Conservation (phyloP, 1,140 invertebrate genomes). For the Manduca sexta region DNA sequence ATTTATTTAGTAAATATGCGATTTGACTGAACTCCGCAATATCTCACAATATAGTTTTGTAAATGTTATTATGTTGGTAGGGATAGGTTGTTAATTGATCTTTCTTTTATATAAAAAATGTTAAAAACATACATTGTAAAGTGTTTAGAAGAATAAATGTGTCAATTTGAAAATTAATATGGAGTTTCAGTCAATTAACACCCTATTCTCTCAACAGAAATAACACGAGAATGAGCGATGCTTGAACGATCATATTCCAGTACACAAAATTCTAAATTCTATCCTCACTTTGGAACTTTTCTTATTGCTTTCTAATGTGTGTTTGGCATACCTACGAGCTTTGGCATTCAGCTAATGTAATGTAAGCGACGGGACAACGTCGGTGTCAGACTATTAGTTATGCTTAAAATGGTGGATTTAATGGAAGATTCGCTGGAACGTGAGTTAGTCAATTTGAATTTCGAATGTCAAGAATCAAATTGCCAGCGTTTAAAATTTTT, state of each 20-base stretch:
- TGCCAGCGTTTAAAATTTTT: constrained; percentile 7
- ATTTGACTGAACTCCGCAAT: constrained; percentile 64
- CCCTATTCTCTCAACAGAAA: constrained; percentile 61
- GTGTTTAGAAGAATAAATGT: constrained; percentile 67
- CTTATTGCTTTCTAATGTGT: constrained; percentile 46
- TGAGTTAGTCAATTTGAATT: no score
- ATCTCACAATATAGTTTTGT: constrained; percentile 45
- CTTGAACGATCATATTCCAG: constrained; percentile 1
- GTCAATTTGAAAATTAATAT: constrained; percentile 61
- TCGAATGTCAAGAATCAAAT: no score
- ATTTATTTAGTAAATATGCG: constrained; percentile 33
- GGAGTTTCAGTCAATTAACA: constrained; percentile 73
- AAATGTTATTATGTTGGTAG: constrained; percentile 56
- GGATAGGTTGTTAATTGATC: constrained; percentile 71
- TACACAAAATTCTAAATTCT: constrained; percentile 16
- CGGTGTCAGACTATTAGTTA: neutral
- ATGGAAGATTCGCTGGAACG: neutral
- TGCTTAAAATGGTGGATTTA: neutral
- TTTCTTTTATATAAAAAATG: constrained; percentile 56
- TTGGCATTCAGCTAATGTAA: constrained; percentile 1
- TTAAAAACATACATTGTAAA: constrained; percentile 64
- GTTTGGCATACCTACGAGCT: constrained; percentile 37
- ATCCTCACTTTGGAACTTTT: constrained; percentile 24
- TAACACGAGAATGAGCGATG: neutral
- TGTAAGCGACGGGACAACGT: neutral